Conservation (phyloP, 2,797 vertebrate species). For the Apodemus agrarius region DNA sequence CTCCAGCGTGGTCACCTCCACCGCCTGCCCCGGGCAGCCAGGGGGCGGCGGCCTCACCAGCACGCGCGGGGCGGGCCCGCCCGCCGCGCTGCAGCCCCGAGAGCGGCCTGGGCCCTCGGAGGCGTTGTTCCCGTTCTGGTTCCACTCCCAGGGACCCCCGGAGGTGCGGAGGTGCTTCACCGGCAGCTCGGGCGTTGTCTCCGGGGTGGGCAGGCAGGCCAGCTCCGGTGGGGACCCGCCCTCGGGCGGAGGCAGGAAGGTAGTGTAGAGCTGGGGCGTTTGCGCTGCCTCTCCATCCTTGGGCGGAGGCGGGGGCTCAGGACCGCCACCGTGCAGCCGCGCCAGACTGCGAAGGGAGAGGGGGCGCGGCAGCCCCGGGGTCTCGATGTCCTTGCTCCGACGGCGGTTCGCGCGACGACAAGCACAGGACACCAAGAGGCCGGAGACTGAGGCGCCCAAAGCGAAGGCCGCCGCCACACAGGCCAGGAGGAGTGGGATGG, state of each 20-base stretch:
- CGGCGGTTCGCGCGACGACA: conserved; percentile 91
- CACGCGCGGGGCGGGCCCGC: conserved; percentile 86
- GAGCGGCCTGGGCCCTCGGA: conserved; percentile 85
- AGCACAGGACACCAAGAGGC: conserved; percentile 94
- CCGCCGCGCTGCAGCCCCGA: background rate
- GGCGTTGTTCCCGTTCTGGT: conserved; percentile 95
- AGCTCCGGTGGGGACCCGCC: conserved; percentile 91
- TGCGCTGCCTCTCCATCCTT: conserved; percentile 79
- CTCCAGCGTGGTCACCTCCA: conserved; percentile 94
- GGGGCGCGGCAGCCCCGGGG: conserved; percentile 90
- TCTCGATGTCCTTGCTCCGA: conserved; percentile 91
- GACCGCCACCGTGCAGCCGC: conserved; percentile 90
- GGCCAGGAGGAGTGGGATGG: conserved; percentile 94
- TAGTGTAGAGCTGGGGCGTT: conserved; percentile 91
- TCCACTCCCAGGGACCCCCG: conserved; percentile 94
- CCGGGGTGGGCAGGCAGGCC: conserved; percentile 94
- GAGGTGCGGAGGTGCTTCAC: conserved; percentile 93
- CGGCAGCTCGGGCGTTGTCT: conserved; percentile 94
- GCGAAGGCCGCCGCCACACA: conserved; percentile 94
- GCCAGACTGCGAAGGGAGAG: conserved; percentile 94
- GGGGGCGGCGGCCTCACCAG: conserved; percentile 87
- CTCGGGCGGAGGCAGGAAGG: conserved; percentile 88
- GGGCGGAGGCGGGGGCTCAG: conserved; percentile 59
- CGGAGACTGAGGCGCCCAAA: conserved; percentile 94
- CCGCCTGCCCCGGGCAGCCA: conserved; percentile 90